These are phyloP conservation scores for Macropodus opercularis DNA, from an alignment of 2,797 vertebrate genomes.

Conservation along the genomic window DNA sequence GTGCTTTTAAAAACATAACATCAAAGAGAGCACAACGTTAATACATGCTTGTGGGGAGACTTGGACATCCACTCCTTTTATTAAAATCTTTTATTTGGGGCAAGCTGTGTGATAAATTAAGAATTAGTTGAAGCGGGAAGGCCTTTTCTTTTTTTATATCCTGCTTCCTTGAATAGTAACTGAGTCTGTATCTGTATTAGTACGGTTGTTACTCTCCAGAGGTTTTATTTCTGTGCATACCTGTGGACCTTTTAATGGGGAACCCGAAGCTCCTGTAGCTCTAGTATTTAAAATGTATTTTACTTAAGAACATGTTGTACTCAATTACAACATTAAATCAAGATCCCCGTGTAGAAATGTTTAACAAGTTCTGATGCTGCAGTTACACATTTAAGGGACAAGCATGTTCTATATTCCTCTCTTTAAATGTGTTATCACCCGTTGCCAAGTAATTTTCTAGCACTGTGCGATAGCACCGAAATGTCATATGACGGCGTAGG, in stretches of 20 bases:
- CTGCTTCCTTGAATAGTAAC: not conserved
- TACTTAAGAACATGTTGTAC: not conserved
- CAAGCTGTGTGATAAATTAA: not conserved
- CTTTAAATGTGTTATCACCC: too few relatives aligned
- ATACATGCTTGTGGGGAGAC: not conserved
- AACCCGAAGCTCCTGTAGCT: not conserved
- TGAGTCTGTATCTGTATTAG: not conserved
- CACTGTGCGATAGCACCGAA: too few relatives aligned
- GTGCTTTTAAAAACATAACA: not conserved
- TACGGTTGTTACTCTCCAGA: not conserved
- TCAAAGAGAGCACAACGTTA: not conserved
- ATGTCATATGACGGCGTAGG: too few relatives aligned
- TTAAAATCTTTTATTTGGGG: constrained; percentile 6
- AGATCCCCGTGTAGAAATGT: not conserved
- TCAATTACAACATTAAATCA: not conserved
- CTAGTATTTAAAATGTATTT: not conserved
- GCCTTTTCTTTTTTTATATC: too few relatives aligned
- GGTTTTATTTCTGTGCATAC: not conserved
- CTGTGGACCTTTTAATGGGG: not conserved
- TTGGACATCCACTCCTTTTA: not conserved
- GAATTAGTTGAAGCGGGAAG: not conserved
- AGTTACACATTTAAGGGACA: too few relatives aligned
- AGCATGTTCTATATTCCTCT: too few relatives aligned
- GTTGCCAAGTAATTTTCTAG: too few relatives aligned
- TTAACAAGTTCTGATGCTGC: constrained; percentile 4